Evolutionary conservation across 2,113 vertebrate species (phyloP).

Genomic region (Hemicordylus capensis): DNA sequence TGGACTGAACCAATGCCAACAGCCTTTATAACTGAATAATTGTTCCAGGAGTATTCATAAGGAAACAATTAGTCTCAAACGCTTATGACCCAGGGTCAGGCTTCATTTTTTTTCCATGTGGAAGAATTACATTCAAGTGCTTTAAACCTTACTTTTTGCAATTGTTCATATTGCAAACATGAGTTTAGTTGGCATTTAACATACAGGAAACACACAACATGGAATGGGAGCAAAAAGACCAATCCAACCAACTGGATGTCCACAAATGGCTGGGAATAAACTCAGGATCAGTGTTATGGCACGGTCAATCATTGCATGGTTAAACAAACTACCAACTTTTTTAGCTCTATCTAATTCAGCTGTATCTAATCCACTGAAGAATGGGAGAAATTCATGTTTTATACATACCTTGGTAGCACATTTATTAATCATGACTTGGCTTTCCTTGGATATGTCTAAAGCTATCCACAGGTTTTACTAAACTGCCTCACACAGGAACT

Average conservation of each 20-base stretch:
- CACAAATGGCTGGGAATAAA: background rate
- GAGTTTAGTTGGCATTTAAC: background rate
- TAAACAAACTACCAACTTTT: background rate
- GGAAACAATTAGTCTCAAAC: constrained; percentile 67
- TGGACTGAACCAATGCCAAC: constrained; percentile 58
- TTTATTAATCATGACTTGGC: background rate
- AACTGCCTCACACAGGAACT: background rate
- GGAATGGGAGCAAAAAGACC: background rate
- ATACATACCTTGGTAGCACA: background rate
- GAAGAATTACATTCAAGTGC: constrained; percentile 5
- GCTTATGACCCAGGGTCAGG: constrained; percentile 65
- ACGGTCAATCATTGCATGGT: background rate
- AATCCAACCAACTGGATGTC: background rate
- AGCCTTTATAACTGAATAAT: constrained; percentile 63
- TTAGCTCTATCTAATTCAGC: background rate
- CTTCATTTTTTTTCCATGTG: constrained; percentile 15
- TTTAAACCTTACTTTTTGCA: constrained; percentile 19
- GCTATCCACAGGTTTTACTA: background rate
- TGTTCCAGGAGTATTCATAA: constrained; percentile 64
- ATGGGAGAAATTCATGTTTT: background rate
- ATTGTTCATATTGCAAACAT: background rate
- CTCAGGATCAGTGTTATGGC: background rate
- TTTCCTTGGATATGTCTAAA: background rate
- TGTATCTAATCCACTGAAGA: background rate
- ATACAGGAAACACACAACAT: background rate